Conservation (phyloP, 1,140 invertebrate genomes). For the Antheraea mylitta region DNA sequence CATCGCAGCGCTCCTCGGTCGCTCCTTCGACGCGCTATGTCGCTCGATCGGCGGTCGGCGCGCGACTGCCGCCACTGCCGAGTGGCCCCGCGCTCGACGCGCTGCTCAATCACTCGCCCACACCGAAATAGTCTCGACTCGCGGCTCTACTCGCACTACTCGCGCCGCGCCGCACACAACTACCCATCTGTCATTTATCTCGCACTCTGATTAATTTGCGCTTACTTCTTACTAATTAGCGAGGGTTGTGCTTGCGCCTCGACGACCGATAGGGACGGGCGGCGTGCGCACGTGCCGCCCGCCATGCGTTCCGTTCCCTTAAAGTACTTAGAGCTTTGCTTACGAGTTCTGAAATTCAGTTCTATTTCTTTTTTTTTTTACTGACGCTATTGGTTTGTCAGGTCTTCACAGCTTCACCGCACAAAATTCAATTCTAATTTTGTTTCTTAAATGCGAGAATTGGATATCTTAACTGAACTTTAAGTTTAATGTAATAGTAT, state of each 20-base stretch:
- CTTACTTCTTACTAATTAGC: slow-evolving; percentile 61
- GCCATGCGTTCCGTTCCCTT: background rate
- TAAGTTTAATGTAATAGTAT: too few species aligned
- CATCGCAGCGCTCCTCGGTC: slow-evolving; percentile 48
- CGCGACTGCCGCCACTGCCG: slow-evolving; percentile 42
- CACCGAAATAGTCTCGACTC: slow-evolving; percentile 67
- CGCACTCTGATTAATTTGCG: slow-evolving; percentile 63
- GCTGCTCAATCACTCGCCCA: slow-evolving; percentile 54
- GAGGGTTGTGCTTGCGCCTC: slow-evolving; percentile 10
- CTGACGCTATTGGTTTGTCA: background rate
- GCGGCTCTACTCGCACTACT: slow-evolving; percentile 10
- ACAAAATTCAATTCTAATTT: too few species aligned
- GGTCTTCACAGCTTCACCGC: too few species aligned
- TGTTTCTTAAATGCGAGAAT: too few species aligned
- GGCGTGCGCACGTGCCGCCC: background rate
- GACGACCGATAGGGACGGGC: background rate
- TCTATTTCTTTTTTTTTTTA: background rate
- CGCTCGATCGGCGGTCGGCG: slow-evolving; percentile 56
- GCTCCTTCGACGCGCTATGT: slow-evolving; percentile 46
- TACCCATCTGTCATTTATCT: slow-evolving; percentile 57
- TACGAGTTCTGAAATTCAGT: too few species aligned
- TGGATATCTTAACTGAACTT: too few species aligned
- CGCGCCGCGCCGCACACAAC: background rate
- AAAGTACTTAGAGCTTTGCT: too few species aligned
- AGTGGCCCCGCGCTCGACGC: slow-evolving; percentile 35